Conservation (phyloP, 2,888 invertebrate species). For the Drosophila suboccidentalis region DNA sequence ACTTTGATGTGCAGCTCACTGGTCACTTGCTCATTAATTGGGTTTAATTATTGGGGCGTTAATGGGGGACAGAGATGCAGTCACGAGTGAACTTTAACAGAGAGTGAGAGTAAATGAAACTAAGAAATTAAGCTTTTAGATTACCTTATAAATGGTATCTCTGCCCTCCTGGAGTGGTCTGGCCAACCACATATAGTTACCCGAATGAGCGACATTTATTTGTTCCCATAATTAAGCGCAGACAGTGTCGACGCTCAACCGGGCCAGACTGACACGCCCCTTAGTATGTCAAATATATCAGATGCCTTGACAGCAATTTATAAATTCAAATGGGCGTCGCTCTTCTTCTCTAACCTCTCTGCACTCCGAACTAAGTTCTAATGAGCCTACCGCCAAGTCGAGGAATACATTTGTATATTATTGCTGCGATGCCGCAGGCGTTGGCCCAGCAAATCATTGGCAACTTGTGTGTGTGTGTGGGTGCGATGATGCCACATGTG, state of each 20-base stretch:
- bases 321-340: conserved; percentile 65
- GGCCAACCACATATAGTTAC: conserved; percentile 59
- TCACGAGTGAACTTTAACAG: conserved; percentile 7
- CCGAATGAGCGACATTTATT: conserved; percentile 73
- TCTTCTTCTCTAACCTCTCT: conserved; percentile 7
- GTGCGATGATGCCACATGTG: conserved; percentile 48
- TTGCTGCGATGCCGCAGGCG: conserved; percentile 33
- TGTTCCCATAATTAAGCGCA: conserved; percentile 75
- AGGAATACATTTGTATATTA: conserved; percentile 57
- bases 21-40: conserved; percentile 71
- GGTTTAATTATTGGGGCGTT: conserved; percentile 70
- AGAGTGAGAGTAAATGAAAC: background rate
- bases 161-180: conserved; percentile 2
- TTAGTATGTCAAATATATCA: conserved; percentile 62
- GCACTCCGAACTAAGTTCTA: conserved; percentile 34
- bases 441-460: conserved; percentile 42
- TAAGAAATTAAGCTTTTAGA: conserved; percentile 2
- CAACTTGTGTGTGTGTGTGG: conserved; percentile 45
- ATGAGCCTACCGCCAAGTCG: conserved; percentile 58
- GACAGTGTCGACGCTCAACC: conserved; percentile 52
- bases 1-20: conserved; percentile 62
- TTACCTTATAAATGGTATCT: background rate
- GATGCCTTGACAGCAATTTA: conserved; percentile 66
- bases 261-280: conserved; percentile 37
- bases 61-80: conserved; percentile 29